phyloP scores from a whole-genome alignment of 2,113 vertebrate genomes.

The Myotis lucifugus region DNA sequence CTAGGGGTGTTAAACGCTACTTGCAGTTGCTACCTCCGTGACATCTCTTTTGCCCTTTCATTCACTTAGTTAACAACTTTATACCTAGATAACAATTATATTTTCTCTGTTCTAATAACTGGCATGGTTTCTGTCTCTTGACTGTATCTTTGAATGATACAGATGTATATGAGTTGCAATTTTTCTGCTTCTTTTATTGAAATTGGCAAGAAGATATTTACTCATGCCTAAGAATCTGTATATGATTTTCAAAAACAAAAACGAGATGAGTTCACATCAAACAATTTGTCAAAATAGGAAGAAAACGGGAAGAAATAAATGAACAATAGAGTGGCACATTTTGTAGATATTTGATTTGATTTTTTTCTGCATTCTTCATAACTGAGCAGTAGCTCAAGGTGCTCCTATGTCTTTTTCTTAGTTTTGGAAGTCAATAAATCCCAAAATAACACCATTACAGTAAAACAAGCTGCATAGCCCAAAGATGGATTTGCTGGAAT shows the following conservation, averaged over 20 bases:
- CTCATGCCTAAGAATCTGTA: slow-evolving; percentile 38
- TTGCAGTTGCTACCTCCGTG: background rate
- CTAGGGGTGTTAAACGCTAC: background rate
- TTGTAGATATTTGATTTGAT: slow-evolving; percentile 36
- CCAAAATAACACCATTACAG: slow-evolving; percentile 80
- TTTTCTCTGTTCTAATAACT: slow-evolving; percentile 31
- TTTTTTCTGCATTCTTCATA: slow-evolving; percentile 39
- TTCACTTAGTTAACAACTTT: slow-evolving; percentile 34
- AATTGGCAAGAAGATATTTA: slow-evolving; percentile 59
- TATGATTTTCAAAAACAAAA: slow-evolving; percentile 52
- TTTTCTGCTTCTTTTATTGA: slow-evolving; percentile 62
- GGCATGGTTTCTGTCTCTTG: background rate
- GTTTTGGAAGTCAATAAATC: slow-evolving; percentile 80
- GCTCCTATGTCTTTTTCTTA: slow-evolving; percentile 59
- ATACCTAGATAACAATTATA: background rate
- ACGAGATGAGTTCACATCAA: slow-evolving; percentile 52
- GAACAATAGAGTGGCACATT: background rate
- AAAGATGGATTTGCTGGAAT: slow-evolving; percentile 81
- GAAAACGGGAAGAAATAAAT: slow-evolving; percentile 47
- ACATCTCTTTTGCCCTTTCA: background rate
- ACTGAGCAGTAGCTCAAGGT: slow-evolving; percentile 70
- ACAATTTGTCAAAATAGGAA: slow-evolving; percentile 59
- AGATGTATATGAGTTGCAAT: background rate
- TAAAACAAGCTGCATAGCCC: slow-evolving; percentile 79
- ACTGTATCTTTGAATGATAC: background rate